A percentile compares a stretch with the other conserved stretches of the same genome.
phyloP scores from a whole-genome alignment of 2,113 vertebrate genomes.

The Gobius niger region DNA sequence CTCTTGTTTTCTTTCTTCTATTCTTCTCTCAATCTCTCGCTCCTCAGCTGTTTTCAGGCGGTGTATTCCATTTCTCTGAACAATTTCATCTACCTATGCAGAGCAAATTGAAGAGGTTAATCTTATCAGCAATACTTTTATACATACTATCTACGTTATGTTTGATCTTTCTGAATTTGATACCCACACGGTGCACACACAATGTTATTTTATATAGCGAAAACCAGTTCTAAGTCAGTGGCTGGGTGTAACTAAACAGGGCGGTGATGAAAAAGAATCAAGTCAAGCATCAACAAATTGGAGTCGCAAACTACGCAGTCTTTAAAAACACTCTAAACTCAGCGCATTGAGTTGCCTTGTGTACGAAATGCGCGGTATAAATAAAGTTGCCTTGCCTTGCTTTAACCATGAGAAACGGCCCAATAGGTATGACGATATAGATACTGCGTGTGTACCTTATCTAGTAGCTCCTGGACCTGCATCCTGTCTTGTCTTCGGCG shows the following conservation, averaged over 20 bases:
- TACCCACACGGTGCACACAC: neutral
- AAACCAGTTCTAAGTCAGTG: constrained; percentile 17
- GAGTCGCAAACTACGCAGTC: neutral
- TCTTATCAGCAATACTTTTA: neutral
- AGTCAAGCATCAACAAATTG: neutral
- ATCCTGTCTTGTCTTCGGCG: constrained; percentile 60
- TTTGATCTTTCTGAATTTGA: neutral
- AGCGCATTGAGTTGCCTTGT: too few species aligned
- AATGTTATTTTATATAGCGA: neutral
- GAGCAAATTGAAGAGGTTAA: neutral
- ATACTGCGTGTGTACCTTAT: constrained; percentile 64
- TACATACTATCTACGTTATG: neutral
- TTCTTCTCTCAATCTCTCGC: constrained; percentile 35
- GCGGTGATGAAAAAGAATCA: constrained; percentile 22
- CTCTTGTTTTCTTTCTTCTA: constrained; percentile 29
- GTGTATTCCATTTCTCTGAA: constrained; percentile 47
- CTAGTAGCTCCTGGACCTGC: constrained; percentile 69
- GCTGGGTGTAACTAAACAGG: constrained; percentile 26
- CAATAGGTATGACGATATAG: too few species aligned
- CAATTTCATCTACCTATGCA: constrained; percentile 70
- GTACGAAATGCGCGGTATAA: too few species aligned
- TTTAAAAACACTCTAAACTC: too few species aligned
- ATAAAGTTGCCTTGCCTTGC: too few species aligned
- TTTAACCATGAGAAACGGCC: too few species aligned
- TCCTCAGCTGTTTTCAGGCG: constrained; percentile 39